A percentile compares a stretch with the other conserved stretches of the same genome.
These are phyloP conservation scores for Decapterus maruadsi DNA, from an alignment of 2,797 vertebrate genomes.

Conservation along the genomic window DNA sequence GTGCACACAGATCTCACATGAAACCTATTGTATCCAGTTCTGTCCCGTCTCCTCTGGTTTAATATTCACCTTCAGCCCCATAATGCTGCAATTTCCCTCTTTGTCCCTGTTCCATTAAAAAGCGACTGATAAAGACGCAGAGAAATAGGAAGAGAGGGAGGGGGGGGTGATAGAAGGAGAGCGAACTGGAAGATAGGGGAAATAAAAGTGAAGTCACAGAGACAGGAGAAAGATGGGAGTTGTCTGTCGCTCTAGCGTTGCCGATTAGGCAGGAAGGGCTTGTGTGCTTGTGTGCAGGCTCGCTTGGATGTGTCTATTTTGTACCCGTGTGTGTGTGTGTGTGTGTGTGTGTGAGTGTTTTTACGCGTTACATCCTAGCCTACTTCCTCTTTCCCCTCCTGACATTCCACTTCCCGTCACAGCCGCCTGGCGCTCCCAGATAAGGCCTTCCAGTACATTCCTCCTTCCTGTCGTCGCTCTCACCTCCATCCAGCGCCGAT, in stretches of 20 bases:
- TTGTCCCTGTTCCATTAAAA: slow-evolving; percentile 27
- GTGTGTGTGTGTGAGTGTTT: slow-evolving; percentile 50
- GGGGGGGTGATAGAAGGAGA: slow-evolving; percentile 1
- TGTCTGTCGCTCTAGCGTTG: slow-evolving; percentile 49
- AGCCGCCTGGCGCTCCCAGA: slow-evolving; percentile 84
- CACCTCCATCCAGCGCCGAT: slow-evolving; percentile 54
- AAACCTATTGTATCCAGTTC: background rate
- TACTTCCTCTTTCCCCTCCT: slow-evolving; percentile 83
- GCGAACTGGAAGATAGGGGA: background rate
- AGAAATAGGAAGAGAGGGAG: slow-evolving; percentile 17
- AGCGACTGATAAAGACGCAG: slow-evolving; percentile 45
- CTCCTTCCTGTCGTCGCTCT: slow-evolving; percentile 72
- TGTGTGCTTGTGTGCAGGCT: background rate
- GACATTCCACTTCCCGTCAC: slow-evolving; percentile 83
- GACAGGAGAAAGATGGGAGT: slow-evolving; percentile 49
- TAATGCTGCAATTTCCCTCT: slow-evolving; percentile 14
- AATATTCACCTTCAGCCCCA: slow-evolving; percentile 24
- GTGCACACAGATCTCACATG: background rate
- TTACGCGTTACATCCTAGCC: slow-evolving; percentile 54
- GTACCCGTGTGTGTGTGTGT: slow-evolving; percentile 37
- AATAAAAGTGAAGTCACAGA: slow-evolving; percentile 50
- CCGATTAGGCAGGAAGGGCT: slow-evolving; percentile 63
- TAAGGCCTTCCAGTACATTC: slow-evolving; percentile 82
- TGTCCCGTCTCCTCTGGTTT: slow-evolving; percentile 7
- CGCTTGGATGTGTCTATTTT: slow-evolving; percentile 7